Evolutionary conservation across 2,797 vertebrate species (phyloP).

Genomic region (Hemitrygon akajei): DNA sequence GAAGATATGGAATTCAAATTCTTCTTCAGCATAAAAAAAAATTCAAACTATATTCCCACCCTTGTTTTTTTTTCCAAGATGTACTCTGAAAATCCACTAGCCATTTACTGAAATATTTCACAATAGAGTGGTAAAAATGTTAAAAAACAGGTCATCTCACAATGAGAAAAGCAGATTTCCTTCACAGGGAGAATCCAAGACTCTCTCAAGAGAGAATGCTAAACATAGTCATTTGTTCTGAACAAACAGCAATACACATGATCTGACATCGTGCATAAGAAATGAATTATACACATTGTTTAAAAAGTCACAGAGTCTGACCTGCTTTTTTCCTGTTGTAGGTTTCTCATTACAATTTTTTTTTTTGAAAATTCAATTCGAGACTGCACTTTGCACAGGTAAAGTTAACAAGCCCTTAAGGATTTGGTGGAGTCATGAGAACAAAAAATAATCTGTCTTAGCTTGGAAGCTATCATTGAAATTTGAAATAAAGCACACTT

Average conservation of each 20-base stretch:
- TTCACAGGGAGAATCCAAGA: background rate
- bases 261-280: slow-evolving; percentile 17
- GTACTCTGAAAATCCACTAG: background rate
- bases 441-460: slow-evolving; percentile 5
- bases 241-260: background rate
- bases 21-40: background rate
- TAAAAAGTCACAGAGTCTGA: background rate
- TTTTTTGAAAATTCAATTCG: slow-evolving; percentile 16
- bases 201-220: background rate
- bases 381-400: background rate
- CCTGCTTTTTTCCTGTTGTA: background rate
- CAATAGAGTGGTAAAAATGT: background rate
- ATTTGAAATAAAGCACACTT: slow-evolving; percentile 2
- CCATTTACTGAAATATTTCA: slow-evolving; percentile 4
- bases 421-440: slow-evolving; percentile 22
- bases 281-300: slow-evolving; percentile 22
- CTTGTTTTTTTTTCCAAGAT: background rate
- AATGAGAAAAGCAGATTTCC: slow-evolving; percentile 18
- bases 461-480: background rate
- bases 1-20: background rate
- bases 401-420: slow-evolving; percentile 21
- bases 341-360: slow-evolving; percentile 7
- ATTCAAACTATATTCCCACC: background rate
- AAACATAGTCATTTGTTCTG: slow-evolving; percentile 21
- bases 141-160: background rate